Conservation (phyloP, 2,888 invertebrate genomes). For the Polia nebulosa region DNA sequence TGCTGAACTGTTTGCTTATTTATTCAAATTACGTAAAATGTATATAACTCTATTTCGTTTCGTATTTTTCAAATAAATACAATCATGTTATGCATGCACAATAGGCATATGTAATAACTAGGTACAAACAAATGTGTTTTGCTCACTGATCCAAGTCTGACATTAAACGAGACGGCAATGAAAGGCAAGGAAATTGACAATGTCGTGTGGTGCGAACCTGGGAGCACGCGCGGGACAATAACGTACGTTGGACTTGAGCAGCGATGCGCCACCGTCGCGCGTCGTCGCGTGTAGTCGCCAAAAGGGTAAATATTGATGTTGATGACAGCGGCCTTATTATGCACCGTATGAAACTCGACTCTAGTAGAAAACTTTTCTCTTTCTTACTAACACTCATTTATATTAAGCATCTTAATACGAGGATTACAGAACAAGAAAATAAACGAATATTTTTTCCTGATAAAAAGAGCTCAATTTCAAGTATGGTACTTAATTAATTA, state of each 20-base stretch:
- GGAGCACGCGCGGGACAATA: background rate
- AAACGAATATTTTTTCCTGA: background rate
- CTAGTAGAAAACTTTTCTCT: too few species aligned
- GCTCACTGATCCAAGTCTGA: background rate
- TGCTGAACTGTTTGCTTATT: background rate
- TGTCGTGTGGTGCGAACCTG: too few species aligned
- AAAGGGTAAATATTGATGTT: background rate
- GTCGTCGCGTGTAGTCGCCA: too few species aligned
- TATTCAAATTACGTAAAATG: background rate
- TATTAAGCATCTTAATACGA: background rate
- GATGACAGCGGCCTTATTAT: background rate
- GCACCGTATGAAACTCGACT: background rate
- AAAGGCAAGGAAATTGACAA: background rate
- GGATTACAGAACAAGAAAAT: background rate
- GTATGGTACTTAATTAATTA: constrained; percentile 17
- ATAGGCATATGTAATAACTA: background rate
- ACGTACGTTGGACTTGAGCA: background rate
- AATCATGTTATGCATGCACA: too few species aligned
- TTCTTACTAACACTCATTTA: background rate
- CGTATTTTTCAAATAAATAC: too few species aligned
- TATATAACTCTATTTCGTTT: too few species aligned
- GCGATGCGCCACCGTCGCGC: background rate
- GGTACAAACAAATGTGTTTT: background rate
- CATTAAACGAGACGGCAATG: background rate
- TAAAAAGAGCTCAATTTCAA: background rate